Conservation (phyloP, 2,113 vertebrate genomes). For the Eretmochelys imbricata region DNA sequence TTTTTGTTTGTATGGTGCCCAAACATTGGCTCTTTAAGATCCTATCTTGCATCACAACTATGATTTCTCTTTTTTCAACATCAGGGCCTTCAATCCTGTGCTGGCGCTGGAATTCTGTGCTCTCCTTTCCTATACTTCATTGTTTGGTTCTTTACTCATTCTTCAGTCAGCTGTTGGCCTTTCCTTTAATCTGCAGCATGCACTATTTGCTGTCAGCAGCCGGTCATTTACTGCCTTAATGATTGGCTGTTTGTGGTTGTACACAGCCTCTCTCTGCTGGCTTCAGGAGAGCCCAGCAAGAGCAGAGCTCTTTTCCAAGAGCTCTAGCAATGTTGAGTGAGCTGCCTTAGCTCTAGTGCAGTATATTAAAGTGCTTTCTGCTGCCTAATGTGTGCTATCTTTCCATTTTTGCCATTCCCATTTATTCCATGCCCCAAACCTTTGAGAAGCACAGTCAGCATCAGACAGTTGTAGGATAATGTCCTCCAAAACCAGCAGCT, state of each 20-base stretch:
- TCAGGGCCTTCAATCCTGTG: background rate
- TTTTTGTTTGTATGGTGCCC: fast-evolving
- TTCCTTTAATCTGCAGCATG: background rate
- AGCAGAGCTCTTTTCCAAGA: fast-evolving
- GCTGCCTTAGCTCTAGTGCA: fast-evolving
- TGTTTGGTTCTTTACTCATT: background rate
- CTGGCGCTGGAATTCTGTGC: background rate
- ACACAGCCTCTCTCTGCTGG: background rate
- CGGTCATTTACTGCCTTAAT: background rate
- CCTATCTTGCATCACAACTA: fast-evolving
- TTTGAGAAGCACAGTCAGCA: background rate
- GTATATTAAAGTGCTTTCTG: background rate
- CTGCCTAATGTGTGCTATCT: background rate
- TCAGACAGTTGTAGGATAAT: background rate
- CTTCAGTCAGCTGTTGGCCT: background rate
- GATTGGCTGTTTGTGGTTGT: background rate
- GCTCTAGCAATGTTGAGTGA: background rate
- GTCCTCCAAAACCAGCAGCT: fast-evolving
- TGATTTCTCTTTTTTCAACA: fast-evolving
- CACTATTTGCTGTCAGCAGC: background rate
- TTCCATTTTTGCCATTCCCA: background rate
- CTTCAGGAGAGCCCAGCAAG: background rate
- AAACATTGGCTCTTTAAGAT: background rate
- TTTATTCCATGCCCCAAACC: background rate
- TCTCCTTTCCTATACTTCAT: background rate